Percentiles rank a stretch among this genome's conserved stretches.
phyloP scores from a whole-genome alignment of 2,888 invertebrate genomes.

The Corythucha ciliata region DNA sequence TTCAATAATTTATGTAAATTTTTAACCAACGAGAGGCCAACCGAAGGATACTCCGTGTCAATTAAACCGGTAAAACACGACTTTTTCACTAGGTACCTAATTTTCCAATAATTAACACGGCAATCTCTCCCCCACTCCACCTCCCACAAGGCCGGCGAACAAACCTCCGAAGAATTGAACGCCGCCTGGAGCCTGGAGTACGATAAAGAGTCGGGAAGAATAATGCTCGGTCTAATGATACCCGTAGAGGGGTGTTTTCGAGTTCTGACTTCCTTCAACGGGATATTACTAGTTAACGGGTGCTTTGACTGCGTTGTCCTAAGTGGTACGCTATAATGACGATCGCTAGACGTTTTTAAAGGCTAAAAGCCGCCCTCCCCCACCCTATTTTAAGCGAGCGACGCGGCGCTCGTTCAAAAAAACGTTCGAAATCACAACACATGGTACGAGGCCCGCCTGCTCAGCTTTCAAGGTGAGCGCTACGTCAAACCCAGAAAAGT shows the following conservation, averaged over 20 bases:
- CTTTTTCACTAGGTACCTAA: neutral
- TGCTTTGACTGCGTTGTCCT: constrained; percentile 87
- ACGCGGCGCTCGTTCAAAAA: constrained; percentile 76
- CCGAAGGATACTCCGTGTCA: constrained; percentile 46
- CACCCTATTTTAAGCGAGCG: constrained; percentile 41
- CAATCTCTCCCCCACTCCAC: too few species aligned
- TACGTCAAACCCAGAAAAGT: constrained; percentile 74
- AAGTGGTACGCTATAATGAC: constrained; percentile 54
- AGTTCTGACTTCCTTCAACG: constrained; percentile 66
- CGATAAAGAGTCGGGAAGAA: constrained; percentile 67
- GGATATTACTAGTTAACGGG: constrained; percentile 70
- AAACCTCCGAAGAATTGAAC: constrained; percentile 5
- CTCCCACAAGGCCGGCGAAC: neutral
- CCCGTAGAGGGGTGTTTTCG: constrained; percentile 71
- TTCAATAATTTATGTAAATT: constrained; percentile 76
- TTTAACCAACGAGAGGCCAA: constrained; percentile 51
- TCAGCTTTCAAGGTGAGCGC: constrained; percentile 53
- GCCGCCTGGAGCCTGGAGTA: constrained; percentile 52
- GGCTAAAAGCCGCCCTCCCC: neutral
- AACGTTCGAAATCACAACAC: constrained; percentile 78
- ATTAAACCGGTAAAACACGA: constrained; percentile 41
- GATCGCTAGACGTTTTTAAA: neutral
- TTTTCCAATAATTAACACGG: too few species aligned
- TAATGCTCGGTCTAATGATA: constrained; percentile 67
- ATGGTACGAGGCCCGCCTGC: constrained; percentile 73